Evolutionary conservation across 2,888 invertebrate species (phyloP).

Genomic region (Brachyptera putata): DNA sequence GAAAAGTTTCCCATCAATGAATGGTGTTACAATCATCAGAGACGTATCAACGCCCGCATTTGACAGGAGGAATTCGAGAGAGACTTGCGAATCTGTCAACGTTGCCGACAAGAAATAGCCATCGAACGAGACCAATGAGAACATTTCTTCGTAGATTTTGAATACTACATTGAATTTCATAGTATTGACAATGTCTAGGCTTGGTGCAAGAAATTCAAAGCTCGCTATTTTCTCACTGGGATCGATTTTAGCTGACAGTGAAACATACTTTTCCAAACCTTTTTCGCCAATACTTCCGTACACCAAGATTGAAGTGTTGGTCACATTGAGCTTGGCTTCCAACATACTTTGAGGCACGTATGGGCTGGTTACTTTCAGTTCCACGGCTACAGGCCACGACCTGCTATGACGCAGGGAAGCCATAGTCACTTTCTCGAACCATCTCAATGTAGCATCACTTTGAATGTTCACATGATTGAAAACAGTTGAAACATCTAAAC

Average conservation of each 20-base stretch:
- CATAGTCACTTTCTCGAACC: not conserved
- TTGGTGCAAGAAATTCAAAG: slow-evolving; percentile 22
- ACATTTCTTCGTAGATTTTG: slow-evolving; percentile 9
- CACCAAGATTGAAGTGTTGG: slow-evolving; percentile 11
- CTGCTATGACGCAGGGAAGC: slow-evolving; percentile 14
- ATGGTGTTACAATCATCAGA: slow-evolving; percentile 12
- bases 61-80: slow-evolving; percentile 3
- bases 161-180: slow-evolving; percentile 16
- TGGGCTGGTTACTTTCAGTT: slow-evolving; percentile 24
- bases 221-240: slow-evolving; percentile 1
- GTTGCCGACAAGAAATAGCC: slow-evolving; percentile 12
- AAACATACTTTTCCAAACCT: slow-evolving; percentile 5
- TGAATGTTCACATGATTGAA: not conserved
- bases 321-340: slow-evolving; percentile 3
- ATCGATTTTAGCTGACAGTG: slow-evolving; percentile 24
- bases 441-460: slow-evolving; percentile 1
- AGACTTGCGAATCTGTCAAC: slow-evolving; percentile 4
- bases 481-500: not conserved
- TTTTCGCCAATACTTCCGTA: slow-evolving; percentile 20
- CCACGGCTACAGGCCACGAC: slow-evolving; percentile 18
- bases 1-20: slow-evolving; percentile 13
- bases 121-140: slow-evolving; percentile 5
- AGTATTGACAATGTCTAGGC: slow-evolving; percentile 6
- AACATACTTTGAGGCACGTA: slow-evolving; percentile 18
- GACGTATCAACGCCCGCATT: slow-evolving; percentile 4